These are phyloP conservation scores for Hyperoplus lanceolatus DNA, from an alignment of 2,797 vertebrate species.

Conservation along the genomic window DNA sequence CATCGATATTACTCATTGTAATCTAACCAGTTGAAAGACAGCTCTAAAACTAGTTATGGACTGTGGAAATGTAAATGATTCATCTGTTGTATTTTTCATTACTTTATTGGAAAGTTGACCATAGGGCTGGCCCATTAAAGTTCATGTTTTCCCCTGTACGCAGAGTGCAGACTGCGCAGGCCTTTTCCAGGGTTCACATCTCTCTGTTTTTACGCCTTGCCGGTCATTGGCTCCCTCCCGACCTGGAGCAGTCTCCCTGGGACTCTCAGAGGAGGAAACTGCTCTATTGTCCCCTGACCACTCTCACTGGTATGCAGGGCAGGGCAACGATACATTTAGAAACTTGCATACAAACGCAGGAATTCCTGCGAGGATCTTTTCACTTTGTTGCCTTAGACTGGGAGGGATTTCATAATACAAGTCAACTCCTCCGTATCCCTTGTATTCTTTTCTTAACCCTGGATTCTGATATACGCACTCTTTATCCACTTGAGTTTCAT, in stretches of 20 bases:
- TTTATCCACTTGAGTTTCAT: conserved; percentile 4
- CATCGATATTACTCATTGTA: neutral
- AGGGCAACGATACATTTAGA: conserved; percentile 79
- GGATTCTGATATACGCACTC: conserved; percentile 1
- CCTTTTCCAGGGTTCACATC: neutral
- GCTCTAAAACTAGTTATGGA: neutral
- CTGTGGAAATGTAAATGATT: neutral
- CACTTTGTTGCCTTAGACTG: conserved; percentile 58
- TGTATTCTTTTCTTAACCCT: conserved; percentile 23
- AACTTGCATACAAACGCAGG: conserved; percentile 82
- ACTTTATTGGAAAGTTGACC: neutral
- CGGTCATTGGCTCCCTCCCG: conserved; percentile 12
- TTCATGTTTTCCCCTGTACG: neutral
- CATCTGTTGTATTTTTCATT: neutral
- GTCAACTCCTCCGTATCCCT: conserved; percentile 31
- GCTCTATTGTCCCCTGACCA: conserved; percentile 67
- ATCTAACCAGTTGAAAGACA: neutral
- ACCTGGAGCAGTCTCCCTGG: conserved; percentile 37
- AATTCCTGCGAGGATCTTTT: conserved; percentile 83
- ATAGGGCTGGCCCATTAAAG: neutral
- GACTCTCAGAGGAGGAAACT: conserved; percentile 47
- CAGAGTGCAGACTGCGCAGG: neutral
- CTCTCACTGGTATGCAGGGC: conserved; percentile 79
- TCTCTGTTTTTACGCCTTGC: conserved; percentile 18
- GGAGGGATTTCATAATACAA: conserved; percentile 41